phyloP scores from a whole-genome alignment of 2,113 vertebrate species.

The Cyanoliseus patagonus region DNA sequence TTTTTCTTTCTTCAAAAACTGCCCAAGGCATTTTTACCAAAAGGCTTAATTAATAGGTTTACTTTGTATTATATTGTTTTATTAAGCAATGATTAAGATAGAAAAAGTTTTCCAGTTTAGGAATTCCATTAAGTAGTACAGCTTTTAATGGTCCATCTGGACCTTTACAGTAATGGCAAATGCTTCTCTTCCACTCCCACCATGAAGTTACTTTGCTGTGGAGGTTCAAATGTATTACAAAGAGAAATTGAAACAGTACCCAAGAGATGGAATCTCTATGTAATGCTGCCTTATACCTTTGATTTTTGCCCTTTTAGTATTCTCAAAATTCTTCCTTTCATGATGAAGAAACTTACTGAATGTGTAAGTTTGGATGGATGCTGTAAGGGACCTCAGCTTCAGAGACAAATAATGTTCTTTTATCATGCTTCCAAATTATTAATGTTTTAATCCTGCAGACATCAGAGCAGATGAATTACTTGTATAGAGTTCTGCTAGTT shows the following conservation, averaged over 20 bases:
- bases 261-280: background rate
- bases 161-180: background rate
- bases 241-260: background rate
- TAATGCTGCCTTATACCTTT: background rate
- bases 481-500: background rate
- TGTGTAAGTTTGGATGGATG: background rate
- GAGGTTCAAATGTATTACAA: background rate
- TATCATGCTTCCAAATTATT: background rate
- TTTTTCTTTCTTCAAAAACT: background rate
- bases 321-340: background rate
- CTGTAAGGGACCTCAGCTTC: background rate
- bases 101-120: background rate
- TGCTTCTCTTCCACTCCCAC: background rate
- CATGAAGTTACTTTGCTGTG: background rate
- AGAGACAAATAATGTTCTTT: background rate
- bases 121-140: background rate
- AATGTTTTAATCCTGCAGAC: background rate
- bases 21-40: background rate
- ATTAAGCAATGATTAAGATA: background rate
- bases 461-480: background rate
- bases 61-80: background rate
- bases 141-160: background rate
- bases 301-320: background rate
- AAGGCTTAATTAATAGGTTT: background rate
- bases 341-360: background rate